Base-by-base conservation (phyloP, 2,797 vertebrate species). In the Serranus cabrilla region DNA sequence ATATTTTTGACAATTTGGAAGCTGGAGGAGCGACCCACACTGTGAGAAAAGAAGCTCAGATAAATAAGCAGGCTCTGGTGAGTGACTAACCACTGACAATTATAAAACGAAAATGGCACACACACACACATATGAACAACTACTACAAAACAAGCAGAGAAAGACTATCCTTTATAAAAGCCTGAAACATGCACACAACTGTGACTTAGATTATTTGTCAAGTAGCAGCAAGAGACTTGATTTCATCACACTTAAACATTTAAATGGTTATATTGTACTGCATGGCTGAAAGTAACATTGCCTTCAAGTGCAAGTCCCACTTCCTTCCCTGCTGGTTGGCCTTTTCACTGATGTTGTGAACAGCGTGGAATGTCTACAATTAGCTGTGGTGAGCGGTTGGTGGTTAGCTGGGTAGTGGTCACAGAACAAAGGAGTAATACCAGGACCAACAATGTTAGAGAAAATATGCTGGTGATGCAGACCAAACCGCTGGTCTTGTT, bases 331-430 rank as follows among this genome's bases (percentile, higher is more conserved):
- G 72, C 83, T 75, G 66, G 11, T 65, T 83, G 82, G 64, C 76
- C 74, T 87, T 87, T 85, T 82, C 75, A 87, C 25, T 72, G 25
- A 45, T 77, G 71, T 72, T 78, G 43, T 34, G 13, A 72, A 55
- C 71, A 67, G 25, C 17, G 8, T 46, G 45, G 37, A 55, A 67
- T 21, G 0, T 77, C 64, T 27, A 68, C 39, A 83, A 77, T 76
- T 75, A 77, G 52, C 42, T 63, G 23, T 72, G 34, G 61, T 61
- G 55, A 73, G 50, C 18, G 59, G 60, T 18, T 54, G 45, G 47
- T 39, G 20, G 46, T 63, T 40, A 71, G 52, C n/a, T 47, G 11
- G 43, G 40, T 21, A n/a, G 71, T 64, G 47, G 68, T 68, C 40
- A 21, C 60, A 61, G 12, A 63, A 49, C 21, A 62, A 18, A 31